Percentiles rank a stretch among this genome's conserved stretches.
phyloP scores from a whole-genome alignment of 2,797 vertebrate species.

The Ispidina lecontei region DNA sequence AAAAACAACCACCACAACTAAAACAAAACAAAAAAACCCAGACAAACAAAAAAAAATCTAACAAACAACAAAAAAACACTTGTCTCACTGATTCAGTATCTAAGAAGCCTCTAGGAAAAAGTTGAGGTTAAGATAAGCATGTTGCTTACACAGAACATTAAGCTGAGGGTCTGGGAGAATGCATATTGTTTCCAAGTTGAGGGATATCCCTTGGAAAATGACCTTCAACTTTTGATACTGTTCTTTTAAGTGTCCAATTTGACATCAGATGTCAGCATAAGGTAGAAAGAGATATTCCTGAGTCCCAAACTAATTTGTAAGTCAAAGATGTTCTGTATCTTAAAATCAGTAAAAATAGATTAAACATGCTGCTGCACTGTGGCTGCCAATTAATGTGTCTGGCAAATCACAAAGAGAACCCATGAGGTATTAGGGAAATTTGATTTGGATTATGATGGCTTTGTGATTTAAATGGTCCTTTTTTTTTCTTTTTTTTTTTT shows the following conservation, averaged over 20 bases:
- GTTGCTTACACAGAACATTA: neutral
- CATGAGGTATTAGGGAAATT: constrained; percentile 45
- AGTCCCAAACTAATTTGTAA: constrained; percentile 48
- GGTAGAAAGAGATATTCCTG: neutral
- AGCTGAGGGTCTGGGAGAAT: neutral
- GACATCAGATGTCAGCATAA: constrained; percentile 29
- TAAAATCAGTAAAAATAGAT: constrained; percentile 57
- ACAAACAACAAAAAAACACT: neutral
- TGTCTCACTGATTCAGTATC: neutral
- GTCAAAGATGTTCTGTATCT: constrained; percentile 46
- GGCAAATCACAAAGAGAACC: constrained; percentile 49
- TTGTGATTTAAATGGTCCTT: constrained; percentile 25
- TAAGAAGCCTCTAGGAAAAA: neutral
- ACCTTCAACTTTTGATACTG: neutral
- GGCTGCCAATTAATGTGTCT: constrained; percentile 43
- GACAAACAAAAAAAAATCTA: no score
- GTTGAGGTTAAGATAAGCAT: neutral
- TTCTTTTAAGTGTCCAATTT: constrained; percentile 5
- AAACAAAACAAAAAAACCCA: no score
- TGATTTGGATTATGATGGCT: constrained; percentile 41
- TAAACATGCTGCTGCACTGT: constrained; percentile 17
- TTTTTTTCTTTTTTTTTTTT: neutral
- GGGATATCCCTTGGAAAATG: neutral
- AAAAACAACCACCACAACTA: neutral
- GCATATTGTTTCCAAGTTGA: neutral